Evolutionary conservation across 2,113 vertebrate genomes (phyloP).

Genomic region (Gymnogyps californianus): DNA sequence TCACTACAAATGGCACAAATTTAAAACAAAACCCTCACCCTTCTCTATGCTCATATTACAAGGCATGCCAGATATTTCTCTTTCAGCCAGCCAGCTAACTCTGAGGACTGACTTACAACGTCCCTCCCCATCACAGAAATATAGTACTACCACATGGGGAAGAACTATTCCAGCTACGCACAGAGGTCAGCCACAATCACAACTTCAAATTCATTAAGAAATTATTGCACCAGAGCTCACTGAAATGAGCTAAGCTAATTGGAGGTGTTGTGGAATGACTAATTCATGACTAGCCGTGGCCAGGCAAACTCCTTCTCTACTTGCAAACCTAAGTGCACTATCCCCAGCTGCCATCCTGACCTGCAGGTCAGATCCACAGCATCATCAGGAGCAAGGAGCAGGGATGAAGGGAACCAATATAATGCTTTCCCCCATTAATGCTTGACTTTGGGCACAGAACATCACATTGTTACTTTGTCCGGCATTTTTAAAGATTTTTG

Average conservation of each 20-base stretch:
- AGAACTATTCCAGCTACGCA: background rate
- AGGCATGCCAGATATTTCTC: background rate
- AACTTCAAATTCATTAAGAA: background rate
- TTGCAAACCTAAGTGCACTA: background rate
- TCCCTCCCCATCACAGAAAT: background rate
- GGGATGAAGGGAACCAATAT: background rate
- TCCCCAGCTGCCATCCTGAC: background rate
- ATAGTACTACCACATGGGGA: fast-evolving
- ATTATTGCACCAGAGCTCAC: background rate
- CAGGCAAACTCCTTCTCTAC: background rate
- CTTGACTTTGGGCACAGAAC: background rate
- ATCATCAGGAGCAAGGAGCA: background rate
- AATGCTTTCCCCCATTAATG: background rate
- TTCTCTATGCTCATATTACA: background rate
- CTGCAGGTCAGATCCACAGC: background rate
- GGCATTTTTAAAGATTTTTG: background rate
- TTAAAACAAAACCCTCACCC: background rate
- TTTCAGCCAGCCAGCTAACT: background rate
- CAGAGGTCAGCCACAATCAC: background rate
- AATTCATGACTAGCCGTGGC: background rate
- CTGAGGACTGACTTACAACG: fast-evolving
- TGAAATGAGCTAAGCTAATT: background rate
- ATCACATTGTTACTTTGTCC: background rate
- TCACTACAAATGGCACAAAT: background rate
- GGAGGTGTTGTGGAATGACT: background rate